Conservation (phyloP, 2,888 invertebrate genomes). For the Nebria salina region DNA sequence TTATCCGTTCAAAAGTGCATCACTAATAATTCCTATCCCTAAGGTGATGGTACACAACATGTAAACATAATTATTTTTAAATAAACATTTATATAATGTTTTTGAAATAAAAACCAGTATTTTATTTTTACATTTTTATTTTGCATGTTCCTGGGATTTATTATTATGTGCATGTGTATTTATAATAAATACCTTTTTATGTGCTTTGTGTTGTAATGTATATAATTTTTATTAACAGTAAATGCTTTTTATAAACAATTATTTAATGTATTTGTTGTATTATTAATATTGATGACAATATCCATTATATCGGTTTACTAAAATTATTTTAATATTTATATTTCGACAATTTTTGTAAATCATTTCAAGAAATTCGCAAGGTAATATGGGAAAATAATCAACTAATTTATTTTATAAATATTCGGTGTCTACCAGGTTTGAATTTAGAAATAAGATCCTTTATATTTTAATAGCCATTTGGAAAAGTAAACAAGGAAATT, state of each 20-base stretch:
- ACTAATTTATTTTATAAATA: background rate
- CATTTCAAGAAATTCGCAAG: background rate
- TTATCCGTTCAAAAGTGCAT: slow-evolving; percentile 37
- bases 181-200: slow-evolving; percentile 3
- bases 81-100: slow-evolving; percentile 62
- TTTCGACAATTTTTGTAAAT: background rate
- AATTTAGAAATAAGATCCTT: background rate
- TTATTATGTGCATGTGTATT: slow-evolving; percentile 16
- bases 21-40: slow-evolving; percentile 44
- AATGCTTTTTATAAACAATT: slow-evolving; percentile 44
- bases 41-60: slow-evolving; percentile 60
- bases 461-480: background rate
- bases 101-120: slow-evolving; percentile 57
- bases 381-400: background rate
- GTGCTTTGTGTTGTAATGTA: slow-evolving; percentile 15
- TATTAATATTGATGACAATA: background rate
- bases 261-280: slow-evolving; percentile 40
- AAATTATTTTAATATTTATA: background rate
- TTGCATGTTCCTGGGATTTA: slow-evolving; percentile 45
- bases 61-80: slow-evolving; percentile 58
- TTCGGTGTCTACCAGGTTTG: background rate
- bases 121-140: slow-evolving; percentile 55
- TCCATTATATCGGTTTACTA: slow-evolving; percentile 2
- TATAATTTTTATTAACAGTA: slow-evolving; percentile 4
- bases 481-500: background rate